Conservation (phyloP, 2,888 invertebrate species). For the Amblyteles armatorius region DNA sequence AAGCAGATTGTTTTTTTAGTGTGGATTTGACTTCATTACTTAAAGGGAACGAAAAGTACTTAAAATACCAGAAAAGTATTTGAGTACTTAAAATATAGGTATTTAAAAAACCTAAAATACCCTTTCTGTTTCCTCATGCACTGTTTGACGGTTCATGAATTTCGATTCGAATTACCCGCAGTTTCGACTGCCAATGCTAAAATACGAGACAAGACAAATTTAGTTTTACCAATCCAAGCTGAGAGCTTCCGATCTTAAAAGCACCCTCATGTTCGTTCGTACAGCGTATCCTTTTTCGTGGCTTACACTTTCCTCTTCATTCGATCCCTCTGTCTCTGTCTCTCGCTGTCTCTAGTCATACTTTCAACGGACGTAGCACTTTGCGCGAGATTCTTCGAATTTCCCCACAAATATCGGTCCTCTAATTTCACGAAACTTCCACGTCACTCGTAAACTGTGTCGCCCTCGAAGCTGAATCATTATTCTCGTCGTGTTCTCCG, state of each 20-base stretch:
- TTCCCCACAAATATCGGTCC: background rate
- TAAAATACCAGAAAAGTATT: too few relatives aligned
- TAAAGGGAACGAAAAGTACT: too few relatives aligned
- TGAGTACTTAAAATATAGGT: too few relatives aligned
- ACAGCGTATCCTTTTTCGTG: background rate
- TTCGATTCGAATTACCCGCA: constrained; percentile 28
- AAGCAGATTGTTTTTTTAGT: too few relatives aligned
- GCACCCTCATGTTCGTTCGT: background rate
- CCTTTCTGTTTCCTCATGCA: too few relatives aligned
- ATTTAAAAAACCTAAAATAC: too few relatives aligned
- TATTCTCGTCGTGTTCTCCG: constrained; percentile 1
- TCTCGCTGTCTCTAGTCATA: background rate
- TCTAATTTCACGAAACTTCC: constrained; percentile 1
- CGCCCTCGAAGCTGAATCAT: background rate
- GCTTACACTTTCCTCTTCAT: background rate
- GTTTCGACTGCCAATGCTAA: background rate
- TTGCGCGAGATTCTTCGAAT: background rate
- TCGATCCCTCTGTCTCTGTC: background rate
- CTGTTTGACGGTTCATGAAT: constrained; percentile 44
- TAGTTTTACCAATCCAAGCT: background rate
- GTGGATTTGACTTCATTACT: too few relatives aligned
- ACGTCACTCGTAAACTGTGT: background rate
- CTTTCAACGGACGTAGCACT: background rate
- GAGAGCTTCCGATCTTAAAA: constrained; percentile 7
- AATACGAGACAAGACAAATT: background rate